Conservation (phyloP, 2,888 invertebrate species). For the Oxytorus armatus region DNA sequence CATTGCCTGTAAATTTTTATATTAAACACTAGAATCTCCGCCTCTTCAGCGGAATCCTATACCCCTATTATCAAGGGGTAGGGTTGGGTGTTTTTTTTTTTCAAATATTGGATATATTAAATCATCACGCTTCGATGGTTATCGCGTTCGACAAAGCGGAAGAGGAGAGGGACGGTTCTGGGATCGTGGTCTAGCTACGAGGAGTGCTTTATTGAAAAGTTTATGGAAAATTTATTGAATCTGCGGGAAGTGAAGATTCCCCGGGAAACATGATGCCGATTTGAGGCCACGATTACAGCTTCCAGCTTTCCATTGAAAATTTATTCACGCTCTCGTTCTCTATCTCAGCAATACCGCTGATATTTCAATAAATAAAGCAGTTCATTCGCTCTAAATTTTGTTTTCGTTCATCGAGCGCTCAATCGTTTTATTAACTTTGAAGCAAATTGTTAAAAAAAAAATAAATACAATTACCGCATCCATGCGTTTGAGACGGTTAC, state of each 20-base stretch:
- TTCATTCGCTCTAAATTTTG: neutral
- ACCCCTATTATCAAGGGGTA: neutral
- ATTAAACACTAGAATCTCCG: neutral
- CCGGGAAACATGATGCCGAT: neutral
- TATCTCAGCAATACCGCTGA: neutral
- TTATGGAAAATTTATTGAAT: conserved; percentile 37
- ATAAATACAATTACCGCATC: too few species aligned
- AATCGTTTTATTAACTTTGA: too few species aligned
- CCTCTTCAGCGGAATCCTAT: neutral
- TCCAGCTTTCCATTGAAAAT: neutral
- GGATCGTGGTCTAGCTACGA: neutral
- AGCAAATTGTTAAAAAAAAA: too few species aligned
- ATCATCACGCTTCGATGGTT: conserved; percentile 48
- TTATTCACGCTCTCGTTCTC: neutral
- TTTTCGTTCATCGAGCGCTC: neutral
- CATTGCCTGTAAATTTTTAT: conserved; percentile 19
- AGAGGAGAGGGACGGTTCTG: neutral
- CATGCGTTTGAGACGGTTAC: too few species aligned
- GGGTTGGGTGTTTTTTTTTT: neutral
- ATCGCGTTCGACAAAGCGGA: conserved; percentile 39
- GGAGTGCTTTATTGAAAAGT: conserved; percentile 43
- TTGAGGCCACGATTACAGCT: neutral
- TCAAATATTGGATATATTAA: conserved; percentile 48
- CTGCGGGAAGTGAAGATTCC: conserved; percentile 11
- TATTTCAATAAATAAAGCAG: conserved; percentile 7